Conservation (phyloP, 2,113 vertebrate genomes). For the Hyperopisus bebe region DNA sequence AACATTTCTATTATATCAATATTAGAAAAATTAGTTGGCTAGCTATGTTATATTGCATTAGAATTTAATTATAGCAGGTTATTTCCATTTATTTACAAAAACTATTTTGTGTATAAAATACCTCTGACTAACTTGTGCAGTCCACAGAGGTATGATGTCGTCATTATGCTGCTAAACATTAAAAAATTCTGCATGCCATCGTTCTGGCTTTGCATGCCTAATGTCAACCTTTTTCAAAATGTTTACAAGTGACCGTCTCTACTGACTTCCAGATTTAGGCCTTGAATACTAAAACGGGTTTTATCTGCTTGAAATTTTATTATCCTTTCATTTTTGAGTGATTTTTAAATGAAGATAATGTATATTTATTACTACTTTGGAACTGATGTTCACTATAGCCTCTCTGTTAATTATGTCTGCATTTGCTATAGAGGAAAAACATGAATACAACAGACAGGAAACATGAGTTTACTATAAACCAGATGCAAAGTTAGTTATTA, state of each 20-base stretch:
- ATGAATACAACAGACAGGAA: background rate
- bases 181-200: background rate
- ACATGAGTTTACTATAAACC: background rate
- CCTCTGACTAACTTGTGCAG: background rate
- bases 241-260: background rate
- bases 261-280: background rate
- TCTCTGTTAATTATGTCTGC: background rate
- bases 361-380: background rate
- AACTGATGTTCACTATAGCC: background rate
- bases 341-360: background rate
- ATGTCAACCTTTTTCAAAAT: background rate
- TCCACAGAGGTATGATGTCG: background rate
- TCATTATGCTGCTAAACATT: background rate
- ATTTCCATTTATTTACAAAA: background rate
- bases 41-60: background rate
- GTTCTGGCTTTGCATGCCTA: background rate
- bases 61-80: background rate
- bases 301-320: background rate
- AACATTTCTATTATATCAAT: background rate
- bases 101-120: background rate
- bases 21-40: background rate
- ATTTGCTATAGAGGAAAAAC: background rate
- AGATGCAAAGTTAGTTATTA: background rate
- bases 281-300: background rate
- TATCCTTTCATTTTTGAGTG: background rate